Evolutionary conservation across 1,140 invertebrate genomes (phyloP).

Genomic region (Heliconius eleuchia): DNA sequence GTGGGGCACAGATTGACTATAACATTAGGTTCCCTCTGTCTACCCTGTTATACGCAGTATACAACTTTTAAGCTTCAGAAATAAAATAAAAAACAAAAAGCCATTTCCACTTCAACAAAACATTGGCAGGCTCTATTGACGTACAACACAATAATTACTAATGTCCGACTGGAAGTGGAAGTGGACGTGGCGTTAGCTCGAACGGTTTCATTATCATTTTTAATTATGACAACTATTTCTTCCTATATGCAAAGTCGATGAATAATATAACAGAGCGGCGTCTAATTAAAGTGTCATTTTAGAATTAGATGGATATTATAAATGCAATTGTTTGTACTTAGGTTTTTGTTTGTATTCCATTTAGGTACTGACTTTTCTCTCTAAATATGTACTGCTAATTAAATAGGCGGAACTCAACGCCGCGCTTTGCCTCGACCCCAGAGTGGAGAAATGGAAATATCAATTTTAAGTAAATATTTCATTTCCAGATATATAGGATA

Average conservation of each 20-base stretch:
- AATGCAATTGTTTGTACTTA: background rate
- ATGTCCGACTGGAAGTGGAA: background rate
- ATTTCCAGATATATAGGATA: no score
- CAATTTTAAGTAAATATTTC: no score
- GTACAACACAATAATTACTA: conserved; percentile 41
- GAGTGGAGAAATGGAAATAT: no score
- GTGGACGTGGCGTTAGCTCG: background rate
- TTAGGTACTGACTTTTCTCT: background rate
- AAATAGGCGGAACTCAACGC: no score
- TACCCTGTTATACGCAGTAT: no score
- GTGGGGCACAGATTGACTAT: no score
- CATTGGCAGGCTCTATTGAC: conserved; percentile 36
- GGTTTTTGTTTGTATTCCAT: background rate
- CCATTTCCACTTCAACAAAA: conserved; percentile 8
- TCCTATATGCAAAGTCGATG: background rate
- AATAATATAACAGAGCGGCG: background rate
- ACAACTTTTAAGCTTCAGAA: no score
- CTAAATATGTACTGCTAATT: background rate
- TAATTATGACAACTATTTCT: conserved; percentile 1
- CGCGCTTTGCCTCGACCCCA: no score
- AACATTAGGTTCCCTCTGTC: no score
- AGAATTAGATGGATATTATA: background rate
- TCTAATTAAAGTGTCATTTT: background rate
- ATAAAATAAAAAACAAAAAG: background rate
- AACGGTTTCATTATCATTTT: conserved; percentile 2